Conservation (phyloP, 2,888 invertebrate species). For the Leucophenga montana region DNA sequence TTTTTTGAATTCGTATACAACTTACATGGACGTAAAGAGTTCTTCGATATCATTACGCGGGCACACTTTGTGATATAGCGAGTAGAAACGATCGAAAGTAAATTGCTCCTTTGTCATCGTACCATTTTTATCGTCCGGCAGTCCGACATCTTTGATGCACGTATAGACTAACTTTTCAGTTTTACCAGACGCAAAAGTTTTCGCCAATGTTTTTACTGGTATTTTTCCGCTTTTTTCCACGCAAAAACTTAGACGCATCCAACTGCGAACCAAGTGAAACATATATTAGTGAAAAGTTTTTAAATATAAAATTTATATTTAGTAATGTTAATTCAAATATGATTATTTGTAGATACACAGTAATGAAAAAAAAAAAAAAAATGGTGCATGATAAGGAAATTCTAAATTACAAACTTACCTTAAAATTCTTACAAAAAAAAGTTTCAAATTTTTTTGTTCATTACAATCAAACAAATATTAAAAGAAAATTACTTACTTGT, state of each 20-base stretch:
- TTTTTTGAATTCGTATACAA: conserved; percentile 58
- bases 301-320: not conserved
- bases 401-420: too few species aligned
- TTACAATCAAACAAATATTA: too few species aligned
- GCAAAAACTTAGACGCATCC: conserved; percentile 97
- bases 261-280: conserved; percentile 78
- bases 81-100: conserved; percentile 99
- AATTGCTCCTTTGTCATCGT: conserved; percentile 95
- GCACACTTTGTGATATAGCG: conserved; percentile 98
- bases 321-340: not conserved
- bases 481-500: too few species aligned
- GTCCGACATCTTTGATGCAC: conserved; percentile 91
- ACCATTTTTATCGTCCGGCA: conserved; percentile 96
- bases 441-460: too few species aligned
- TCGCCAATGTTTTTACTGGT: conserved; percentile 95
- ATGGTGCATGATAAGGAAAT: not conserved
- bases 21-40: conserved; percentile 95
- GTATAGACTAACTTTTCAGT: conserved; percentile 99
- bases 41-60: conserved; percentile 99
- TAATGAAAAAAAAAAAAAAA: not conserved
- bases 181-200: conserved; percentile 99
- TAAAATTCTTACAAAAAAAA: too few species aligned
- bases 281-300: conserved; percentile 17
- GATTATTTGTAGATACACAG: not conserved
- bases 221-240: conserved; percentile 96